These are phyloP conservation scores for Channa striata DNA, from an alignment of 2,797 vertebrate species.

Conservation along the genomic window DNA sequence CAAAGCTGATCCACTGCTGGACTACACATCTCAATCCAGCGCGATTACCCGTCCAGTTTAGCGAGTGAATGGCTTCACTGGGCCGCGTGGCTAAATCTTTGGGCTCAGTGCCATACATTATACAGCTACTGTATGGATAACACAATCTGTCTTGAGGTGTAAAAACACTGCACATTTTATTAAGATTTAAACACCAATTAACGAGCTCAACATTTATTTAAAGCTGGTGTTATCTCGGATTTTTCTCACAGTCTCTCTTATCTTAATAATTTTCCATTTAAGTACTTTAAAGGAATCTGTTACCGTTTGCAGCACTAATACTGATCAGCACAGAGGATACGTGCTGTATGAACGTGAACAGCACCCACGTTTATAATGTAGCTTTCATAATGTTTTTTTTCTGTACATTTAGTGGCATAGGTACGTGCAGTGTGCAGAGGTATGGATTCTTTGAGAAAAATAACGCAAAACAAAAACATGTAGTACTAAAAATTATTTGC, in stretches of 20 bases:
- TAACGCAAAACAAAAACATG: too few relatives aligned
- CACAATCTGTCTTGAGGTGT: slow-evolving; percentile 31
- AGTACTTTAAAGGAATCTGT: slow-evolving; percentile 7
- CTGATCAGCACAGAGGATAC: neutral
- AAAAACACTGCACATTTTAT: slow-evolving; percentile 45
- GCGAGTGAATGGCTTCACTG: slow-evolving; percentile 47
- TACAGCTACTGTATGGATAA: slow-evolving; percentile 32
- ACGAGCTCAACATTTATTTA: slow-evolving; percentile 29
- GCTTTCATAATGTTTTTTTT: slow-evolving; percentile 4
- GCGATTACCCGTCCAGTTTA: slow-evolving; percentile 50
- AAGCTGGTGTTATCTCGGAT: neutral
- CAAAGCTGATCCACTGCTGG: slow-evolving; percentile 37
- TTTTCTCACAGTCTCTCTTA: neutral
- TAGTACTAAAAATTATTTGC: too few relatives aligned
- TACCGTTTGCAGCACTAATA: neutral
- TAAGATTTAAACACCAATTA: slow-evolving; percentile 56
- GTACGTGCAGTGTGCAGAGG: neutral
- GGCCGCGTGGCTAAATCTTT: slow-evolving; percentile 46
- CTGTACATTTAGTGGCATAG: slow-evolving; percentile 13
- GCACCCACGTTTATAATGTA: neutral
- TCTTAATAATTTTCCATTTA: slow-evolving; percentile 16
- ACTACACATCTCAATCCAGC: slow-evolving; percentile 63
- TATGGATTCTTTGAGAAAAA: neutral
- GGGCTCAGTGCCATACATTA: slow-evolving; percentile 51
- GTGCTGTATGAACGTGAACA: neutral